Conservation (phyloP, 2,113 vertebrate species). For the Sinocyclocheilus anshuiensis region DNA sequence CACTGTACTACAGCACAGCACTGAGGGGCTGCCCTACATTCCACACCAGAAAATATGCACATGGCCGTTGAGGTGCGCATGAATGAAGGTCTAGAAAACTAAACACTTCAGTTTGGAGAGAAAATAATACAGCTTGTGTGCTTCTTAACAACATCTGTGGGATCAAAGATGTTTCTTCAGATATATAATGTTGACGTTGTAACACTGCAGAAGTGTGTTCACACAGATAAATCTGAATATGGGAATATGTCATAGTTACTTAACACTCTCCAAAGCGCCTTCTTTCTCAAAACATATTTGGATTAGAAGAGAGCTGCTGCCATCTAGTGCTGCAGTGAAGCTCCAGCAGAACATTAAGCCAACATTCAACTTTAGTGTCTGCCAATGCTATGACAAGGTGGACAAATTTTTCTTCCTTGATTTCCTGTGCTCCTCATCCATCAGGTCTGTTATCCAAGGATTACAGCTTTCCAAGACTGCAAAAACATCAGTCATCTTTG, state of each 20-base stretch:
- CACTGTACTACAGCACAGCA: background rate
- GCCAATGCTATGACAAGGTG: conserved; percentile 13
- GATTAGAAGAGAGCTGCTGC: conserved; percentile 52
- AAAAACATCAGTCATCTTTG: conserved; percentile 40
- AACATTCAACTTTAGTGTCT: background rate
- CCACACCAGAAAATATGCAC: conserved; percentile 8
- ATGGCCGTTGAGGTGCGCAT: background rate
- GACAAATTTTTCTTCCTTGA: conserved; percentile 24
- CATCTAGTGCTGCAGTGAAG: conserved; percentile 64
- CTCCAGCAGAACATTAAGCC: background rate
- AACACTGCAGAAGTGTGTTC: background rate
- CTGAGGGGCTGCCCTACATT: background rate
- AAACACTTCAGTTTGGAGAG: background rate
- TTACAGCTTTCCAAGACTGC: conserved; percentile 26
- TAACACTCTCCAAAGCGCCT: background rate
- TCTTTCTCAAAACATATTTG: background rate
- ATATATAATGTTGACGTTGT: background rate
- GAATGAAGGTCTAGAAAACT: background rate
- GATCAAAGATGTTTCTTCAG: background rate
- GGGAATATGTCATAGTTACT: background rate
- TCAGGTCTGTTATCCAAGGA: conserved; percentile 38
- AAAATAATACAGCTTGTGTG: background rate
- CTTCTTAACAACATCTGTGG: conserved; percentile 9
- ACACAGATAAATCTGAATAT: background rate
- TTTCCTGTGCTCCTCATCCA: conserved; percentile 22